Evolutionary conservation across 2,888 invertebrate species (phyloP), one percentile per base, ranked within the genome.

Genomic region (Yponomeuta evonymella): DNA sequence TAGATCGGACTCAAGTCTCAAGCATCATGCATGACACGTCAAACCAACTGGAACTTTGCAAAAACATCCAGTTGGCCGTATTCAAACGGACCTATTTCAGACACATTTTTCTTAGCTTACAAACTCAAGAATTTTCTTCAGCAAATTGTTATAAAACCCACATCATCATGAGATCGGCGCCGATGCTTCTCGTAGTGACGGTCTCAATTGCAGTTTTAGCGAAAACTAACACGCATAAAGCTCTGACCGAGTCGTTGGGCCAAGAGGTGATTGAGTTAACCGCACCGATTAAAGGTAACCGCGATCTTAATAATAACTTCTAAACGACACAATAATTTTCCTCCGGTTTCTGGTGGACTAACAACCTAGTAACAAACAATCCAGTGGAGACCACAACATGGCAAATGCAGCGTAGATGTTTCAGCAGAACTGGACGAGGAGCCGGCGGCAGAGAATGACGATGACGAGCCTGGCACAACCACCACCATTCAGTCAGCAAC

Each of bases 391-490:
- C 23, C 23, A 23, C 23, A 23, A 23, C 23, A 23, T 23, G 23
- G 23, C 23, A 23, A 23, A 23, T 23, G 23, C 23, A 23, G 23
- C 23, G 23, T 74, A 86, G 88, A 83, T 5, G 77, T 90, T 0
- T 89, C 88, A 0, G 79, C 83, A 66, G 90, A 86, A 0, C n/a
- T 91, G 0, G 90, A 90, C 5, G 90, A 91, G 51, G 90, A 91
- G 12, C 90, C 90, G 0, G 83, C 88, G 0, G 83, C 81, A 0
- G 89, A 89, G 29, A 78, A 74, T 0, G 85, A 85, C 0, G 84
- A 82, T 0, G 81, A 81, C 0, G 76, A 77, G 6, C 23, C 23
- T 76, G 30, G 0, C 33, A 2, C 78, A 11, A 74, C 72, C 1
- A 79, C 77, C 8, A 76, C 77, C 0, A 67, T 75, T 1, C 75